These are phyloP conservation scores for Nibea albiflora DNA, from an alignment of 2,113 vertebrate genomes.

Conservation along the genomic window DNA sequence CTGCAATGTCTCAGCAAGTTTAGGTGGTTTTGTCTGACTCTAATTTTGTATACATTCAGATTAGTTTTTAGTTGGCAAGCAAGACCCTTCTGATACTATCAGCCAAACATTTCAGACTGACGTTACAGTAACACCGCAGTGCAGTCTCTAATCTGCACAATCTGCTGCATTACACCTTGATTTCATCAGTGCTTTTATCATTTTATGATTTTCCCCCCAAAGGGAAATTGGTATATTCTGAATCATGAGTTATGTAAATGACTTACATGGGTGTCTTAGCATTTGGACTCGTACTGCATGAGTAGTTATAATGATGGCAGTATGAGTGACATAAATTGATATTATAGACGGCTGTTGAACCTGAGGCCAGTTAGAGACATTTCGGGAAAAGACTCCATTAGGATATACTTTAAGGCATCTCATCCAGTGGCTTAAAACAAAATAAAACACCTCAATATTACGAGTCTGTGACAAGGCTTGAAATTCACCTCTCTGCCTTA, in stretches of 20 bases:
- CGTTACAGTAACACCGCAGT: conserved; percentile 22
- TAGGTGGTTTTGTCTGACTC: conserved; percentile 46
- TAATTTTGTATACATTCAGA: conserved; percentile 47
- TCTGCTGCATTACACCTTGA: conserved; percentile 43
- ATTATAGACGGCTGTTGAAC: conserved; percentile 48
- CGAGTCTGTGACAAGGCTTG: conserved; percentile 43
- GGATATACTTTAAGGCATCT: conserved; percentile 41
- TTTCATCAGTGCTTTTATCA: conserved; percentile 60
- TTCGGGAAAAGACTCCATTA: conserved; percentile 43
- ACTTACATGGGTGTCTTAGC: conserved; percentile 16
- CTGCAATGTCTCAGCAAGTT: conserved; percentile 59
- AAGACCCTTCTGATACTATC: conserved; percentile 6
- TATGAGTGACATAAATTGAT: conserved; percentile 64
- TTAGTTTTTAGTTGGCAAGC: conserved; percentile 36
- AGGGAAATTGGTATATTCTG: conserved; percentile 31
- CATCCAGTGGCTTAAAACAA: conserved; percentile 61
- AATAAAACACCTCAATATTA: conserved; percentile 68
- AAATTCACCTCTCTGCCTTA: conserved; percentile 65
- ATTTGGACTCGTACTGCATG: conserved; percentile 32
- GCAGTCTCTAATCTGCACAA: conserved; percentile 25
- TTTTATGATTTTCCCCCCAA: conserved; percentile 11
- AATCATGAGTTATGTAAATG: conserved; percentile 39
- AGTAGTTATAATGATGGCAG: conserved; percentile 43
- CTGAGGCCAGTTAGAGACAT: conserved; percentile 17
- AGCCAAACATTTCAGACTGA: conserved; percentile 47